A percentile compares a stretch with the other conserved stretches of the same genome.
phyloP scores from a whole-genome alignment of 2,888 invertebrate species.

The Lasius fuliginosus region DNA sequence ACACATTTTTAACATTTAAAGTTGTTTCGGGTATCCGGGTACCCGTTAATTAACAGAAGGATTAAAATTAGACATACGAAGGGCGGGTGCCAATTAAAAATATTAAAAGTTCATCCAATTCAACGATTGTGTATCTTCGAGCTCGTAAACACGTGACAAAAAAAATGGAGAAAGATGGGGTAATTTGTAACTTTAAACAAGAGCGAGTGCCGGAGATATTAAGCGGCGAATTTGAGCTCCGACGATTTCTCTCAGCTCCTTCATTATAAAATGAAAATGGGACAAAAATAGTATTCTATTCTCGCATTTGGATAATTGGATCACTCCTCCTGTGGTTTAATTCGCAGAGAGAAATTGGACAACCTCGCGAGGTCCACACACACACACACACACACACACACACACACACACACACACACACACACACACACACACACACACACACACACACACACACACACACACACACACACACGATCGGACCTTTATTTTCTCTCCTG shows the following conservation, averaged over 20 bases:
- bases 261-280: conserved; percentile 12
- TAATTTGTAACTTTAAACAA: not conserved
- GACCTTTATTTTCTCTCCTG: not conserved
- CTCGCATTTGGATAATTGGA: conserved; percentile 1
- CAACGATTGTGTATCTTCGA: not conserved
- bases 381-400: too few species aligned
- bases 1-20: too few species aligned
- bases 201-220: not conserved
- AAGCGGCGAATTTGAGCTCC: not conserved
- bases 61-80: not conserved
- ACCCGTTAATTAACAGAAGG: too few species aligned
- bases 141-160: not conserved
- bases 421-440: too few species aligned
- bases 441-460: too few species aligned
- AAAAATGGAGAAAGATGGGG: not conserved
- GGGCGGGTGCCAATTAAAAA: not conserved
- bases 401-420: too few species aligned
- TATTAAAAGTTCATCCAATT: conserved; percentile 3
- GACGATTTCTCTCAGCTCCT: not conserved
- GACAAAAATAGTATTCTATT: conserved; percentile 4
- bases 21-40: too few species aligned
- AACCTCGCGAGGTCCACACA: not conserved
- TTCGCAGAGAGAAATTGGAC: not conserved
- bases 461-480: too few species aligned
- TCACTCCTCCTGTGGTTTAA: not conserved